Conservation (phyloP, 2,113 vertebrate genomes). For the Monopterus albus region DNA sequence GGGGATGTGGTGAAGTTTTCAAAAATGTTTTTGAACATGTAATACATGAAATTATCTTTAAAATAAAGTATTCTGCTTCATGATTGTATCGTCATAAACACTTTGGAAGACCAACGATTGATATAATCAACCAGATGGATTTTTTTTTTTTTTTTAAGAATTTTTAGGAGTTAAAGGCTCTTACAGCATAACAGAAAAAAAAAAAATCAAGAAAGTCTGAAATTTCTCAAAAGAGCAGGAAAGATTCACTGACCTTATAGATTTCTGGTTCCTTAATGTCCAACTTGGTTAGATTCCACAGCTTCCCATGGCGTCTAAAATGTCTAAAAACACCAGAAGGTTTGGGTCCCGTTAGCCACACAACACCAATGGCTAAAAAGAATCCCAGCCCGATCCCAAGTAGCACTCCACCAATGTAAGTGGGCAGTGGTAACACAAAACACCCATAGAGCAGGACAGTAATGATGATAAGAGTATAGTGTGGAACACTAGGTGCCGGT, state of each 20-base stretch:
- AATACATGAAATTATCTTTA: too few species aligned
- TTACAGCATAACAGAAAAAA: neutral
- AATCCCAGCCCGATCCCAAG: slow-evolving; percentile 92
- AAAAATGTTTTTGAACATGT: too few species aligned
- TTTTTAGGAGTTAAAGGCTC: neutral
- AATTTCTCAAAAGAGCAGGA: neutral
- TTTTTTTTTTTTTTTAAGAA: too few species aligned
- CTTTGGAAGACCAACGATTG: neutral
- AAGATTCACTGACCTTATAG: slow-evolving; percentile 85
- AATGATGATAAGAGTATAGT: slow-evolving; percentile 87
- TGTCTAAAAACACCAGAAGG: slow-evolving; percentile 68
- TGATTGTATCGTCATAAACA: too few species aligned
- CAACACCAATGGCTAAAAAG: slow-evolving; percentile 88
- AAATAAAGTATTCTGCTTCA: too few species aligned
- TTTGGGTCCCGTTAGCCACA: slow-evolving; percentile 92
- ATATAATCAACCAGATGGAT: neutral
- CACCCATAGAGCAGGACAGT: slow-evolving; percentile 89
- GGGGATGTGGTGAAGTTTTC: neutral
- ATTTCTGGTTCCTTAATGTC: slow-evolving; percentile 93
- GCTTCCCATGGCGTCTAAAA: slow-evolving; percentile 59
- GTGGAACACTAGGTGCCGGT: slow-evolving; percentile 80
- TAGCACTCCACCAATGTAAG: slow-evolving; percentile 88
- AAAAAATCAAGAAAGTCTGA: neutral
- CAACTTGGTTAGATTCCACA: slow-evolving; percentile 76
- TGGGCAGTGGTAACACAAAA: slow-evolving; percentile 91